Percentiles rank a stretch among this genome's conserved stretches.
phyloP scores from a whole-genome alignment of 37 sponge, comb jelly and placozoan genomes.

The Mnemiopsis leidyi region DNA sequence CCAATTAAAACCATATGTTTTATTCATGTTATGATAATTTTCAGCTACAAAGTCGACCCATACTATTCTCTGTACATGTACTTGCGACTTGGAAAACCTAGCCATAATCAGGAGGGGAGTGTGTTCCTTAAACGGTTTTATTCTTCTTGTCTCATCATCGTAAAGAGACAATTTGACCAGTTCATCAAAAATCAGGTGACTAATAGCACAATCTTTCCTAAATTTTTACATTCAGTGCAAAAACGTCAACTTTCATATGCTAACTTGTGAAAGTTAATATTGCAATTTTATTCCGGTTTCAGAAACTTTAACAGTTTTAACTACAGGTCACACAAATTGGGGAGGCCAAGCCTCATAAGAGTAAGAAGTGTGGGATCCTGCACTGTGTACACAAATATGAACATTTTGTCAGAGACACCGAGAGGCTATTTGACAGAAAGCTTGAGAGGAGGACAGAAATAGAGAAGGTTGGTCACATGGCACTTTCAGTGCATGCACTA shows the following conservation, averaged over 20 bases:
- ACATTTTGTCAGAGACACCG: slow-evolving; percentile 41
- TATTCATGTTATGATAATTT: too few species aligned
- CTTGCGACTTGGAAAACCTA: slow-evolving; percentile 36
- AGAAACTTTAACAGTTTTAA: neutral
- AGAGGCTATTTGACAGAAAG: slow-evolving; percentile 35
- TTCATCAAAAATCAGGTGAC: slow-evolving; percentile 20
- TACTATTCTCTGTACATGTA: slow-evolving; percentile 62
- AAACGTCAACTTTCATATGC: too few species aligned
- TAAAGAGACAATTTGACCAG: slow-evolving; percentile 40
- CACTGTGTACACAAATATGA: slow-evolving; percentile 53
- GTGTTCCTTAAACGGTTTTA: slow-evolving; percentile 32
- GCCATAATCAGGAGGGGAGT: slow-evolving; percentile 17
- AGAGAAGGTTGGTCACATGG: slow-evolving; percentile 63
- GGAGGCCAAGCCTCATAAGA: slow-evolving; percentile 33
- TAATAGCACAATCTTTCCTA: neutral
- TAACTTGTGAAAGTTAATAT: neutral
- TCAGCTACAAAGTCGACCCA: slow-evolving; percentile 45
- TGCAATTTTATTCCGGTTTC: neutral
- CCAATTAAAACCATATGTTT: too few species aligned
- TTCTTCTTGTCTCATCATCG: neutral
- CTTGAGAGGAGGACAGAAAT: slow-evolving; percentile 17
- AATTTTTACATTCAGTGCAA: neutral
- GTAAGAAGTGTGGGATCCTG: slow-evolving; percentile 55
- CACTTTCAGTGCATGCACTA: too few species aligned
- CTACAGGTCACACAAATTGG: slow-evolving; percentile 54